Evolutionary conservation across 2,888 invertebrate genomes (phyloP), one percentile per base, ranked within the genome.

Genomic region (Apoderus coryli): DNA sequence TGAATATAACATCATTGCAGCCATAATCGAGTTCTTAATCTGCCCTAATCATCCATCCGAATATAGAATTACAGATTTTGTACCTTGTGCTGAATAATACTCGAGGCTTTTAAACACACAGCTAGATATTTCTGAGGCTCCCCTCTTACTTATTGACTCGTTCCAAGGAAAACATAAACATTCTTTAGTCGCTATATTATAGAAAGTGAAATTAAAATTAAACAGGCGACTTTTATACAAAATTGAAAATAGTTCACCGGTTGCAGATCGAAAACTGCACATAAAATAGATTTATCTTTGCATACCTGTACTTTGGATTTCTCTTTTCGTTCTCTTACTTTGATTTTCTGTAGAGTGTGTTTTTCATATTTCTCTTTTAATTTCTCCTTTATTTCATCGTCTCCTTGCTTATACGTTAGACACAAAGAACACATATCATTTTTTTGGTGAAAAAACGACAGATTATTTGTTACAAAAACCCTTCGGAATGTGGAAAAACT

Each of bases 381-480:
- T 28, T 29, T 29, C 10, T 12, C 13, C 33, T 40, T 38, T 14
- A 22, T 28, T 14, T 24, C 22, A 10, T 37, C 36, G 29, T 33
- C 16, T 25, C 35, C 36, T 32, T 37, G 24, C 34, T 30, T 35
- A 32, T 25, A 41, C n/a, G 32, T 33, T n/a, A 31, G 19, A 30
- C 42, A 44, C 10, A 38, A 32, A 9, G 36, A 34, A 33, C 42
- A 45, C 27, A 39, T 38, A 27, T 44, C 43, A 25, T 44, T 43
- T 27, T 44, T 44, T 10, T 43, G 39, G 4, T 33, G 25, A 30
- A 33, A 35, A 27, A 42, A 44, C n/a, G 38, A 38, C 15, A 40
- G 29, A 31, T 40, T 42, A 28, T 41, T 36, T 22, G 16, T 29
- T 19, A 35, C 31, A 25, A 42, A 43, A 27, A 41, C 36, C 33